Evolutionary conservation across 2,888 invertebrate genomes (phyloP).

Genomic region (Hyles lineata): DNA sequence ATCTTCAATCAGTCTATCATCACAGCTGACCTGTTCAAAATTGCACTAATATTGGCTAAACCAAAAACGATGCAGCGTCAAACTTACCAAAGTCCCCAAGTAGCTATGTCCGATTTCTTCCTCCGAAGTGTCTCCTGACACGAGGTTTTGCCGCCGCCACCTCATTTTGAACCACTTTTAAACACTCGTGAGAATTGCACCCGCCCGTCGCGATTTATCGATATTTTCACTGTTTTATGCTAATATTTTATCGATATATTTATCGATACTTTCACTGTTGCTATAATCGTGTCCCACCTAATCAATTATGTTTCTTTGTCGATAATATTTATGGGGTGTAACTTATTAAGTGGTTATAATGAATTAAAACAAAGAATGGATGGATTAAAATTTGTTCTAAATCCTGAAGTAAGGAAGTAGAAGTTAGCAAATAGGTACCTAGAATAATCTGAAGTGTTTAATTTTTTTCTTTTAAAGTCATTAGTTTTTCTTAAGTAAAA

Average conservation of each 20-base stretch:
- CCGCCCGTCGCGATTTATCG: slow-evolving; percentile 8
- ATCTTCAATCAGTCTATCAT: background rate
- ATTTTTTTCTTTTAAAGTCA: background rate
- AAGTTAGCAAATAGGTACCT: too few relatives aligned
- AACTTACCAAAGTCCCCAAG: slow-evolving; percentile 78
- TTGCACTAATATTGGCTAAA: too few relatives aligned
- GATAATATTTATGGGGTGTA: slow-evolving; percentile 4
- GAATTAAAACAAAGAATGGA: background rate
- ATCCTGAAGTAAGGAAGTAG: too few relatives aligned
- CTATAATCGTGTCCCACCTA: background rate
- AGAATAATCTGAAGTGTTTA: too few relatives aligned
- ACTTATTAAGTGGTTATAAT: background rate
- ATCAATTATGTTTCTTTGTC: background rate
- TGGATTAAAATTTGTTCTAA: background rate
- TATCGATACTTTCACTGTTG: background rate
- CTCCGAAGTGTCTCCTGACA: slow-evolving; percentile 78
- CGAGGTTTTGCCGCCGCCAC: slow-evolving; percentile 67
- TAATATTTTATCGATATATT: slow-evolving; percentile 13
- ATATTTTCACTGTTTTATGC: background rate
- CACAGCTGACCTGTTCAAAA: background rate
- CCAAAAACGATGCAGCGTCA: background rate
- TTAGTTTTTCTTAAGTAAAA: background rate
- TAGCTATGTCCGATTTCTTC: slow-evolving; percentile 81
- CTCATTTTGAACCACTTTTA: slow-evolving; percentile 56
- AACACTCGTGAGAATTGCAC: background rate